Percentiles rank a stretch among this genome's conserved stretches.
phyloP scores from a whole-genome alignment of 2,888 invertebrate genomes.

The Andrena minutula region DNA sequence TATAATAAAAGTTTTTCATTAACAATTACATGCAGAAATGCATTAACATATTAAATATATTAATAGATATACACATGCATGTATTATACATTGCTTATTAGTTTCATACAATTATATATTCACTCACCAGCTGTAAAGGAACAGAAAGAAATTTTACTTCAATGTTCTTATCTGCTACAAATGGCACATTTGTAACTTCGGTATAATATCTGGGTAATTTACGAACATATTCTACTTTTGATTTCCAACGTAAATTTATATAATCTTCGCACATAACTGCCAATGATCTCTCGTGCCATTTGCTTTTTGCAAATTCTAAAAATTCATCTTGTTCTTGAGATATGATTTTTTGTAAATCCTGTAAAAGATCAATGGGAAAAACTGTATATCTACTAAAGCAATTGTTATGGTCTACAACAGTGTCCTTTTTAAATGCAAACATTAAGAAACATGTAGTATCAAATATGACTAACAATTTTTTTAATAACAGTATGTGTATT shows the following conservation, averaged over 20 bases:
- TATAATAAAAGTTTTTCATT: conserved; percentile 40
- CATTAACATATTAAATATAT: not conserved
- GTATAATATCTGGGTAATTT: conserved; percentile 74
- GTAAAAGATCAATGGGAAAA: conserved; percentile 10
- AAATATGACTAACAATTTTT: not conserved
- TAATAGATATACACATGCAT: not conserved
- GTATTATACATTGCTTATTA: no score
- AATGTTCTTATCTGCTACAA: conserved; percentile 68
- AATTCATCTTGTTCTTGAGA: conserved; percentile 74
- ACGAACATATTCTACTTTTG: conserved; percentile 61
- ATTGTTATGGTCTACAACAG: not conserved
- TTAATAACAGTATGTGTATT: not conserved
- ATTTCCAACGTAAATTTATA: conserved; percentile 69
- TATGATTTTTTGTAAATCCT: conserved; percentile 65
- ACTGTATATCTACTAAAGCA: not conserved
- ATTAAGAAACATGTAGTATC: not conserved
- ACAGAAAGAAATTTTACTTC: conserved; percentile 60
- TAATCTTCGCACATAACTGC: conserved; percentile 64
- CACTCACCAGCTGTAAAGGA: conserved; percentile 69
- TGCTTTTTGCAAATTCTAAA: conserved; percentile 68
- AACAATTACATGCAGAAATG: not conserved
- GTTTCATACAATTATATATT: not conserved
- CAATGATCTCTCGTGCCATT: conserved; percentile 67
- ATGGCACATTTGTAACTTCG: conserved; percentile 72
- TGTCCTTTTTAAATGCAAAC: not conserved